Percentiles rank a stretch among this genome's conserved stretches.
Evolutionary conservation across 2,888 invertebrate genomes (phyloP).

Genomic region (Himalopsyche anomala): DNA sequence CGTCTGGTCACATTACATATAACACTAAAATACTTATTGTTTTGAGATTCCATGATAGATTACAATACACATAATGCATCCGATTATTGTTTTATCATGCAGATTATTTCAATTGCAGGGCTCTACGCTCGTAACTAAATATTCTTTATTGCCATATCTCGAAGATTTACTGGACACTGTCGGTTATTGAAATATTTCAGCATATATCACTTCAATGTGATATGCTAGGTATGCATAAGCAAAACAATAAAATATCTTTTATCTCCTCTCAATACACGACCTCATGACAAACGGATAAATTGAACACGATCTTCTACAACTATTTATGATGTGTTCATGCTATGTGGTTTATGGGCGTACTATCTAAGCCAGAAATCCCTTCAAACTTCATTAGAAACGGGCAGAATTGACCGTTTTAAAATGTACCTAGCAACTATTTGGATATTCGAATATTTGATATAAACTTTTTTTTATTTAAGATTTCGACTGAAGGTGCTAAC

Average conservation of each 20-base stretch:
- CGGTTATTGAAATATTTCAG: constrained; percentile 2
- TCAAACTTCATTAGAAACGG: too few relatives aligned
- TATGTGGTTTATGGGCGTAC: not conserved
- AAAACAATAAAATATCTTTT: constrained; percentile 20
- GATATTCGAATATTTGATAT: too few relatives aligned
- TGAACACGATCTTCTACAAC: constrained; percentile 19
- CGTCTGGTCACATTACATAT: too few relatives aligned
- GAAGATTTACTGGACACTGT: not conserved
- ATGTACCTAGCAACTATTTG: too few relatives aligned
- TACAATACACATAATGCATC: not conserved
- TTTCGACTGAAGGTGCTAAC: too few relatives aligned
- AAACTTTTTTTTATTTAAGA: too few relatives aligned
- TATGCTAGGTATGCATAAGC: not conserved
- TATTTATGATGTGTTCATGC: not conserved
- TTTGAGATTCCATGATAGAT: not conserved
- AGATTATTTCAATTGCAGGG: not conserved
- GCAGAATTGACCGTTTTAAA: too few relatives aligned
- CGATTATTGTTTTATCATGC: not conserved
- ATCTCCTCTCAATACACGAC: constrained; percentile 28
- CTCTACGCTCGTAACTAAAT: not conserved
- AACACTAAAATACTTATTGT: too few relatives aligned
- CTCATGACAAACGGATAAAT: constrained; percentile 1
- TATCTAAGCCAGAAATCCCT: too few relatives aligned
- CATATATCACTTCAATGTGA: constrained; percentile 8
- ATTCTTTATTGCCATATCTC: not conserved